A percentile compares a stretch with the other conserved stretches of the same genome.
Conservation (phyloP, 2,888 invertebrate genomes). For the Criorhina ranunculi region DNA sequence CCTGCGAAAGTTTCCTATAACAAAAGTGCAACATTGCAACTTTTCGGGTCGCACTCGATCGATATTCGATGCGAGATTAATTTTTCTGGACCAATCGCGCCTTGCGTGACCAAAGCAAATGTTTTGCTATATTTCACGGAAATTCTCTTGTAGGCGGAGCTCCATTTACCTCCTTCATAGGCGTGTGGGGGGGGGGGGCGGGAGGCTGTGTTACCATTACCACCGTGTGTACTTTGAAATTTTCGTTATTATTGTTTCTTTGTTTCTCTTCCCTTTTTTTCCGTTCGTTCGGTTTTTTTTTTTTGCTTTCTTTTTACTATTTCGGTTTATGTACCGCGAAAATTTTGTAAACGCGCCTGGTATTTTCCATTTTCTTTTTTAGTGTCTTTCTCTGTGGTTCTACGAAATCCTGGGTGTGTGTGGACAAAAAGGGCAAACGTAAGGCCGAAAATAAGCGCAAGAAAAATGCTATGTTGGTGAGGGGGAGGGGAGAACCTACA, state of each 20-base stretch:
- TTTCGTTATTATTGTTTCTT: constrained; percentile 71
- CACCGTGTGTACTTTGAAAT: constrained; percentile 60
- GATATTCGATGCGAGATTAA: constrained; percentile 77
- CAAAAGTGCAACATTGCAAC: constrained; percentile 74
- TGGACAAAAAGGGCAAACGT: constrained; percentile 20
- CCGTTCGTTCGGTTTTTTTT: constrained; percentile 10
- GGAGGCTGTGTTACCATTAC: constrained; percentile 44
- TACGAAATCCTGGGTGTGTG: constrained; percentile 29
- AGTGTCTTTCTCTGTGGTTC: constrained; percentile 51
- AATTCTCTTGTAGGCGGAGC: constrained; percentile 74
- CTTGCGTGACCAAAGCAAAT: constrained; percentile 78
- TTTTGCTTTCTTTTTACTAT: constrained; percentile 27
- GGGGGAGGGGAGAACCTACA: background rate
- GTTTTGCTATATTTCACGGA: constrained; percentile 77
- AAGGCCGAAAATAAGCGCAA: constrained; percentile 53
- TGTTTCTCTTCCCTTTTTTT: constrained; percentile 29
- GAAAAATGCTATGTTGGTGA: constrained; percentile 41
- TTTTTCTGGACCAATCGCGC: constrained; percentile 78
- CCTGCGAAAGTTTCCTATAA: constrained; percentile 48
- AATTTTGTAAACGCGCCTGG: constrained; percentile 54
- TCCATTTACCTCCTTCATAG: constrained; percentile 55
- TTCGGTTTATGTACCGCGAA: constrained; percentile 66
- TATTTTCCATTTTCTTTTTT: constrained; percentile 14
- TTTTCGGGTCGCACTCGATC: constrained; percentile 75
- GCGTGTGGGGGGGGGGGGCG: constrained; percentile 27